Percentiles rank a stretch among this genome's conserved stretches.
Evolutionary conservation across 2,113 vertebrate genomes (phyloP).

Genomic region (Eulacestoma nigropectus): DNA sequence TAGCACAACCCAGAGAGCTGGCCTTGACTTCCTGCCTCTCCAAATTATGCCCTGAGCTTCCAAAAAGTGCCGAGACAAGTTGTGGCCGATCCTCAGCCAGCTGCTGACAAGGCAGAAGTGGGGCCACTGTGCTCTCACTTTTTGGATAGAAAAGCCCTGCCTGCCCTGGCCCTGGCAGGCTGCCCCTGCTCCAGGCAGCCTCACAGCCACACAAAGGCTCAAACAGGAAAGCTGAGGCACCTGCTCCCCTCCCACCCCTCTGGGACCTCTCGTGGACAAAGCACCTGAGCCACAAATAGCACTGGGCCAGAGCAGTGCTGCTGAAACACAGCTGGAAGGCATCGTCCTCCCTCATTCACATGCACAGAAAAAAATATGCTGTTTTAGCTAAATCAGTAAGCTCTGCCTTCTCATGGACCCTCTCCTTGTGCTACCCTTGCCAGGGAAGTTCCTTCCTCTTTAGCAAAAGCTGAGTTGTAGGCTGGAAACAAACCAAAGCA

Average conservation of each 20-base stretch:
- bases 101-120: conserved; percentile 66
- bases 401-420: background rate
- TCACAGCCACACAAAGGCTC: background rate
- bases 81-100: conserved; percentile 40
- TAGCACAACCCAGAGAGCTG: background rate
- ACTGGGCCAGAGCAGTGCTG: background rate
- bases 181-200: background rate
- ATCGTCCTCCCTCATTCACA: background rate
- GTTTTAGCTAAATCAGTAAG: background rate
- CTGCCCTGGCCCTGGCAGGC: conserved; percentile 4
- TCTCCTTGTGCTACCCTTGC: background rate
- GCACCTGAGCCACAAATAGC: background rate
- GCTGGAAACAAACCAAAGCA: conserved; percentile 40
- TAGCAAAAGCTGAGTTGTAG: background rate
- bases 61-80: conserved; percentile 18
- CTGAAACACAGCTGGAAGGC: background rate
- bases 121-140: background rate
- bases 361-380: background rate
- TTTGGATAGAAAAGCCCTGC: background rate
- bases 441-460: conserved; percentile 18
- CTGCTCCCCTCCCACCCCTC: conserved; percentile 5
- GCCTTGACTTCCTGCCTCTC: background rate
- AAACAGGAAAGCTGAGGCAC: conserved; percentile 14
- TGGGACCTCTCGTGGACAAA: background rate
- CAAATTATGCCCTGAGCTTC: conserved; percentile 63